phyloP scores from a whole-genome alignment of 2,888 invertebrate genomes.

The Petrolisthes manimaculis region DNA sequence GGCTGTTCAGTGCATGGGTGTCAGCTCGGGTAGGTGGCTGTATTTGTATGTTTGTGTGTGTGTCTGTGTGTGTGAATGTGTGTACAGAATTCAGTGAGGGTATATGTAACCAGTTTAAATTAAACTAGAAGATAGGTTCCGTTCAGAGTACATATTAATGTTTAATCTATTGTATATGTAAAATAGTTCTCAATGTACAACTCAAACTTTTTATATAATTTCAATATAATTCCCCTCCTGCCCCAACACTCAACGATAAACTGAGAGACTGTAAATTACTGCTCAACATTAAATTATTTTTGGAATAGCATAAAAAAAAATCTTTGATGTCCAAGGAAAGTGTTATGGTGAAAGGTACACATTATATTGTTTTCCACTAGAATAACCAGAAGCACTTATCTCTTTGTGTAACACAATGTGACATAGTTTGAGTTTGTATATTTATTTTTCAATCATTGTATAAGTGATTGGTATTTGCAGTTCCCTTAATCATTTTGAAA shows the following conservation, averaged over 20 bases:
- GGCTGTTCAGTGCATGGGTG: neutral
- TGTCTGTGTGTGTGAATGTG: slow-evolving; percentile 32
- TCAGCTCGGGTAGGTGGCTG: neutral
- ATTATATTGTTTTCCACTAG: neutral
- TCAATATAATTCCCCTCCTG: slow-evolving; percentile 38
- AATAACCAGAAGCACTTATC: slow-evolving; percentile 1
- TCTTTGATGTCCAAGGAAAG: neutral
- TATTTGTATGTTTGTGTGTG: slow-evolving; percentile 16
- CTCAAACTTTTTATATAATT: slow-evolving; percentile 50
- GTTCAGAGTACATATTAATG: slow-evolving; percentile 59
- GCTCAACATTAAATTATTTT: slow-evolving; percentile 47
- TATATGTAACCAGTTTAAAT: slow-evolving; percentile 50
- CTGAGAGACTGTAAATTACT: slow-evolving; percentile 35
- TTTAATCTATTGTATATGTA: slow-evolving; percentile 59
- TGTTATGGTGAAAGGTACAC: neutral
- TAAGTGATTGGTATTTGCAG: slow-evolving; percentile 46
- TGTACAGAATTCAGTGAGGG: slow-evolving; percentile 48
- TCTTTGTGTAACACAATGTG: slow-evolving; percentile 6
- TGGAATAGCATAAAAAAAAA: slow-evolving; percentile 24
- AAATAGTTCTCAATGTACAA: slow-evolving; percentile 58
- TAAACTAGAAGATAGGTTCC: slow-evolving; percentile 51
- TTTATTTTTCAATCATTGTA: slow-evolving; percentile 26
- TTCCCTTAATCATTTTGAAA: slow-evolving; percentile 32
- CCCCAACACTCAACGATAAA: neutral
- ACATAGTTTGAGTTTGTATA: slow-evolving; percentile 55